Evolutionary conservation across 2,888 invertebrate species (phyloP), one percentile per base, ranked within the genome.

Genomic region (Heteromyza rotundicornis): DNA sequence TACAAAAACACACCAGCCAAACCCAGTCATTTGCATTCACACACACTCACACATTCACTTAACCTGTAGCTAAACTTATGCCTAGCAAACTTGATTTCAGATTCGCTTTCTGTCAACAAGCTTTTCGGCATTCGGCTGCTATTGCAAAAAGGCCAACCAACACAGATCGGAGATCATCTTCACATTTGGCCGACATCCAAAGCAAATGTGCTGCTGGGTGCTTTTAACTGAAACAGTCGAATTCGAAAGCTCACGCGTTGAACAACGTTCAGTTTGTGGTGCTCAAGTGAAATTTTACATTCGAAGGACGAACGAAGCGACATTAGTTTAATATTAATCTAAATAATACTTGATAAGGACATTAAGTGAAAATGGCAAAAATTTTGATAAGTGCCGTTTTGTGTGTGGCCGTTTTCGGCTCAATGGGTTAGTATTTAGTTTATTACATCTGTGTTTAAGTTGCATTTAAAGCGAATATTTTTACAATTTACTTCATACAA

Each of bases 351-450:
- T n/a, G n/a, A n/a, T n/a, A 27, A 27, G 27, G 27, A 27, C 27
- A 50, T 8, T 14, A 47, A 40, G 40, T 7, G 2, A 47, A 66
- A 53, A 79, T 79, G 79, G 70, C 71, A 58, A 76, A 79, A 68
- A 72, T 74, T 64, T 58, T 75, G 19, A 70, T 78, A 66, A 76
- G 74, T 78, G 77, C 73, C 70, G 68, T 76, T 44, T 52, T 80
- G 70, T 80, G 77, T 66, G 59, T 80, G 36, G 77, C 79, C 73
- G 70, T 78, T 72, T 77, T 75, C 69, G 77, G 79, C 72, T 70
- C 79, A 19, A 60, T 76, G 70, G 79, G 79, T 79, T 77, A 79
- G 79, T 79, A 78, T 72, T 65, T n/a, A 36, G 10, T 10, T 7
- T 7, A 27, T 27, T 27, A n/a, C n/a, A n/a, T n/a, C n/a, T n/a